phyloP scores from a whole-genome alignment of 2,797 vertebrate genomes.

The Spinibarbus caldwelli region DNA sequence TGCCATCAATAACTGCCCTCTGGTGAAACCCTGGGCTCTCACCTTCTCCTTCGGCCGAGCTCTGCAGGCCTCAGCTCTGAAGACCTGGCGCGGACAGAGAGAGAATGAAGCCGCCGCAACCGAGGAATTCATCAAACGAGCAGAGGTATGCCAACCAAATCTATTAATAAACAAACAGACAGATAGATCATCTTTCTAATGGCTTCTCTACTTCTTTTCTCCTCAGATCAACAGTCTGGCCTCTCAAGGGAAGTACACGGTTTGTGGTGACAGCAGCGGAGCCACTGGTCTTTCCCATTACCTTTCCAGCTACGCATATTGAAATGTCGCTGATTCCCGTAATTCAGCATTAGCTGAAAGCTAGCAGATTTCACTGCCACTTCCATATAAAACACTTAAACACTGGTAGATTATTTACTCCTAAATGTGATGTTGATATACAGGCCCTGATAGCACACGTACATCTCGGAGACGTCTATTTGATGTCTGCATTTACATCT shows the following conservation, averaged over 20 bases:
- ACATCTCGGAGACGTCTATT: no score
- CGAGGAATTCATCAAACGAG: slow-evolving; percentile 94
- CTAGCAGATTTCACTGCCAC: slow-evolving; percentile 52
- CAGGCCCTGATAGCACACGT: no score
- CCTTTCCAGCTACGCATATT: slow-evolving; percentile 90
- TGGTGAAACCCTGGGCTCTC: slow-evolving; percentile 90
- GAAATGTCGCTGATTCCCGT: slow-evolving; percentile 63
- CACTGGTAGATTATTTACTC: slow-evolving; percentile 49
- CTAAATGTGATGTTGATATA: not conserved
- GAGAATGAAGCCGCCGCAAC: slow-evolving; percentile 88
- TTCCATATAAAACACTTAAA: slow-evolving; percentile 59
- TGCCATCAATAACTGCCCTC: slow-evolving; percentile 93
- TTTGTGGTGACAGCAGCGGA: slow-evolving; percentile 77
- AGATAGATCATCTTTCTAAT: not conserved
- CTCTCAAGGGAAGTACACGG: slow-evolving; percentile 88
- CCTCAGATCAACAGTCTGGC: slow-evolving; percentile 91
- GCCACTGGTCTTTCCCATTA: slow-evolving; percentile 85
- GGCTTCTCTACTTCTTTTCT: slow-evolving; percentile 37
- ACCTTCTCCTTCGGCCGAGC: slow-evolving; percentile 97
- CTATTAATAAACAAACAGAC: not conserved
- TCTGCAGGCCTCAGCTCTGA: slow-evolving; percentile 94
- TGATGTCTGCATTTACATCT: no score
- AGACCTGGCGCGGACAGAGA: slow-evolving; percentile 89
- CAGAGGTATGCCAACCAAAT: slow-evolving; percentile 78
- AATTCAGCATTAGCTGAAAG: slow-evolving; percentile 53